phyloP scores from a whole-genome alignment of 2,888 invertebrate genomes.

The Antitype chi region DNA sequence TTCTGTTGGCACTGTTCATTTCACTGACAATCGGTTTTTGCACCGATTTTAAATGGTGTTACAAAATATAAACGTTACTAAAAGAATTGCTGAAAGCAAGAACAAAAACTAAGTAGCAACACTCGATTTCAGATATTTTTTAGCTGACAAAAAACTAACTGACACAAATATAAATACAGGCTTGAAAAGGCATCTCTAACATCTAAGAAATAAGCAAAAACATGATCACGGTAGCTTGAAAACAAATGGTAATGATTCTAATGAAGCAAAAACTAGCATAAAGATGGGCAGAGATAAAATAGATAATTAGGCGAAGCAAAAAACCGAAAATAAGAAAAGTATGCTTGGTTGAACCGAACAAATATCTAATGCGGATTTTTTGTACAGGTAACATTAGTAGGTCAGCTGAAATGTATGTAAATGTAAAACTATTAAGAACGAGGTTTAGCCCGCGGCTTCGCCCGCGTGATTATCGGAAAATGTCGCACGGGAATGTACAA shows the following conservation, averaged over 20 bases:
- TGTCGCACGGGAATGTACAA: too few relatives aligned
- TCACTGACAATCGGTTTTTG: constrained; percentile 24
- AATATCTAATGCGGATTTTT: constrained; percentile 21
- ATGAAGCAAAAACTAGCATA: constrained; percentile 21
- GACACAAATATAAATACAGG: neutral
- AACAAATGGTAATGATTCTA: constrained; percentile 32
- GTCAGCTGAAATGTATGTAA: constrained; percentile 32
- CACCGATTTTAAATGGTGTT: constrained; percentile 6
- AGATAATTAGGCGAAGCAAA: constrained; percentile 11
- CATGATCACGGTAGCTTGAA: constrained; percentile 7
- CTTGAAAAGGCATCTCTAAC: neutral
- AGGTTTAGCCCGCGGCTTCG: too few relatives aligned
- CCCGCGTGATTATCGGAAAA: too few relatives aligned
- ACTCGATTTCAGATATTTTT: constrained; percentile 13
- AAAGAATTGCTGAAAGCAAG: neutral
- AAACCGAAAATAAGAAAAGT: constrained; percentile 1
- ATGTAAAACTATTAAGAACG: constrained; percentile 29
- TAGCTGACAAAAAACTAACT: neutral
- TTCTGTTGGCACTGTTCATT: constrained; percentile 50
- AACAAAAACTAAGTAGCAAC: constrained; percentile 13
- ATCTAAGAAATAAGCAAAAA: constrained; percentile 13
- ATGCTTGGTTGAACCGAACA: constrained; percentile 15
- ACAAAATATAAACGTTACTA: constrained; percentile 5
- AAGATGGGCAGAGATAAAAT: constrained; percentile 17
- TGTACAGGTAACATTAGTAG: constrained; percentile 20